Evolutionary conservation across 2,113 vertebrate species (phyloP).

Genomic region (Phaethornis superciliosus): DNA sequence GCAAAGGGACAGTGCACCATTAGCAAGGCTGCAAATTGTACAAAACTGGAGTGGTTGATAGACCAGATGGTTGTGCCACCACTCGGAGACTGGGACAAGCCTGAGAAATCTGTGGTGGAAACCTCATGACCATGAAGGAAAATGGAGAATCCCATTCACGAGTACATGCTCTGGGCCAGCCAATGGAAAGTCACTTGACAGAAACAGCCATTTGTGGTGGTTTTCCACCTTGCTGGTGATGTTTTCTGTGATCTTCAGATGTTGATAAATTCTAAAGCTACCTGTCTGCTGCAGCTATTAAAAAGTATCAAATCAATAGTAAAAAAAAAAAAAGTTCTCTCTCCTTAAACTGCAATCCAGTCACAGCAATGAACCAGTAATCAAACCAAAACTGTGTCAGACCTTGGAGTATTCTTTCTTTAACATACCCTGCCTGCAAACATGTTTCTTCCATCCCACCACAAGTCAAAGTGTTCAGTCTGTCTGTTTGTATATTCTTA

Average conservation of each 20-base stretch:
- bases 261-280: background rate
- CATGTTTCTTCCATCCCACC: background rate
- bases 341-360: background rate
- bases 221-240: background rate
- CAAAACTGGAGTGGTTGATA: background rate
- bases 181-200: background rate
- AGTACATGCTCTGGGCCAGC: background rate
- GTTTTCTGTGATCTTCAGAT: background rate
- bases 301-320: background rate
- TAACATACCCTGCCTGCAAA: background rate
- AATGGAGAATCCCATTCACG: too few species aligned
- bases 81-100: background rate
- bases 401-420: background rate
- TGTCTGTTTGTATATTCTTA: background rate
- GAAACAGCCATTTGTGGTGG: background rate
- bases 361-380: background rate
- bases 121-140: background rate
- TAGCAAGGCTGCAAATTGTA: background rate
- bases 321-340: background rate
- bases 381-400: background rate
- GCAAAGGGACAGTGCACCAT: too few species aligned
- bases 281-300: background rate
- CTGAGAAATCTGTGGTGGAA: background rate
- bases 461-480: background rate
- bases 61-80: background rate